Base-by-base conservation (phyloP, 2,888 invertebrate species). In the Octonoba sinensis region DNA sequence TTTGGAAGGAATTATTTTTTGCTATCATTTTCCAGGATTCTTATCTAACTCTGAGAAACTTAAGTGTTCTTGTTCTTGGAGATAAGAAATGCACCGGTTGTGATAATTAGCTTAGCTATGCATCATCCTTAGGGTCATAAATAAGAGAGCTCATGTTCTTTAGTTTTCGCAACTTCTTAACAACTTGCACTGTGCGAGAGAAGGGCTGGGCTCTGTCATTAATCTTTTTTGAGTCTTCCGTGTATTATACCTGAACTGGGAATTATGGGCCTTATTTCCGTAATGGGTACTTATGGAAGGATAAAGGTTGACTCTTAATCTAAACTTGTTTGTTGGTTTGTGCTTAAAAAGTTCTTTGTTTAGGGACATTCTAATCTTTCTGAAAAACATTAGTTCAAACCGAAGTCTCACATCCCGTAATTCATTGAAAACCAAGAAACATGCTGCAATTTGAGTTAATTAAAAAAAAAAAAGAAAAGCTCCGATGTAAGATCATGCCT, bases 191-290 rank as follows among this genome's bases (percentile, higher is more conserved):
- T 60, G 22, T 22, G 27, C 56, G n/a, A 44, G 44, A 57, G 44
- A n/a, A 47, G 36, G 49, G 75, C 67, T 75, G 60, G 67, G 67
- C 54, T 54, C 51, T 51, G 54, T 75, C 75, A 75, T 75, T 75
- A 75, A 75, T 75, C 75, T 67, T 51, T 44, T 49, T 67, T 75
- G 49, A 46, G n/a, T 51, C 44, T 69, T 6, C 16, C 36, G 36
- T 36, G 36, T 11, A 36, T 36, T 36, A 36, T 36, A 36, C 6
- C 36, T 36, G 36, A 36, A 36, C 36, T 36, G 36, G 36, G 56
- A 65, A 57, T 65, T 73, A 73, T 73, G 64, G 56, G 64, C 65
- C 73, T 56, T 73, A 56, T 73, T 65, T 46, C 24, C 22, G 73
- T 72, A 72, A 72, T 72, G 72, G 72, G 44, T 18, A 54, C 54